A percentile compares a stretch with the other conserved stretches of the same genome.
Conservation (phyloP, 2,797 vertebrate species). For the Neostethus bicornis region DNA sequence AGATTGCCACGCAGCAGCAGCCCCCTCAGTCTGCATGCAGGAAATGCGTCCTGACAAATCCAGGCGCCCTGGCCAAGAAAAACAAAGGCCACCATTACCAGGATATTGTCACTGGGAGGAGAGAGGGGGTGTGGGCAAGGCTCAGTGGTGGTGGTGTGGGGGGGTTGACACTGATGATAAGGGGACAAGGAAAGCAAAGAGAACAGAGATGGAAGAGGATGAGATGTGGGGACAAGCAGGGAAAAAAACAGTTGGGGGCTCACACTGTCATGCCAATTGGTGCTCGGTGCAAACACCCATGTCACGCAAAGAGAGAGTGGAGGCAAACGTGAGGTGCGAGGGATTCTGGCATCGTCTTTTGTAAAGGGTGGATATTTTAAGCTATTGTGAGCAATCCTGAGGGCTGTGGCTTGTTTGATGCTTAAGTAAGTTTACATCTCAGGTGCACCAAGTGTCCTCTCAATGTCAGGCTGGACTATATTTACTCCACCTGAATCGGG, state of each 20-base stretch:
- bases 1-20: constrained; percentile 97
- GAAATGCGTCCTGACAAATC: constrained; percentile 92
- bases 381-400: constrained; percentile 69
- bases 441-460: constrained; percentile 58
- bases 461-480: constrained; percentile 58
- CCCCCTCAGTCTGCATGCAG: constrained; percentile 92
- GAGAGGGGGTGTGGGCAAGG: constrained; percentile 53
- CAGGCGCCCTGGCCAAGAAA: constrained; percentile 84
- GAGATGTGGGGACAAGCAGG: constrained; percentile 49
- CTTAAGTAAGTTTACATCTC: constrained; percentile 73
- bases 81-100: constrained; percentile 87
- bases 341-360: constrained; percentile 60
- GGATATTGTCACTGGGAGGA: constrained; percentile 73
- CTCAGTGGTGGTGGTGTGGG: constrained; percentile 13
- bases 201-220: constrained; percentile 26
- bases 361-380: constrained; percentile 70
- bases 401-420: constrained; percentile 45
- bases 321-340: constrained; percentile 59
- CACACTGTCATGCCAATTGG: constrained; percentile 78
- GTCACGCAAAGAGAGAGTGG: constrained; percentile 59
- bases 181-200: constrained; percentile 42
- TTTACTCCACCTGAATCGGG: constrained; percentile 61
- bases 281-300: constrained; percentile 63
- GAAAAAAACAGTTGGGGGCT: constrained; percentile 62
- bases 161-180: constrained; percentile 41